Evolutionary conservation across 1,140 invertebrate genomes (phyloP), one percentile per base, ranked within the genome.

Genomic region (Drosophila pseudoananassae): DNA sequence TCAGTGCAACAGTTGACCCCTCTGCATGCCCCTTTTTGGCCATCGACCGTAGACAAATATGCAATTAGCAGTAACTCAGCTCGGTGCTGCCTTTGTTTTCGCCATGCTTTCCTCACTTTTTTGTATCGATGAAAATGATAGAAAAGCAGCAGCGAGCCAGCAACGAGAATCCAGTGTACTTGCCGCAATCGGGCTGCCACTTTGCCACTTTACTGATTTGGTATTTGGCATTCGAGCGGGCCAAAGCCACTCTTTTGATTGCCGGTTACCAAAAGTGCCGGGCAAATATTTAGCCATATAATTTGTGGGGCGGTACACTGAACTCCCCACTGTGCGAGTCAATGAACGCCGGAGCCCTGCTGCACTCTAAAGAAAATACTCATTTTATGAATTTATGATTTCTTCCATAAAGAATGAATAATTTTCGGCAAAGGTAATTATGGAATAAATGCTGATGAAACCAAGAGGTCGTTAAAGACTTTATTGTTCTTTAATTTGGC

Each of bases 281-380:
- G 59, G 49, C 63, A 81, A 85, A 84, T 84, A 87, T 87, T 84
- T 87, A 87, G 73, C 59, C 66, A 69, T 81, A 74, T 87, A 87
- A 84, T 84, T 84, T 84, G 77, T 87, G 73, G 81, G 81, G 82
- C 73, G 33, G 63, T 56, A 23, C 63, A 51, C 46, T 66, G 58
- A 64, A 64, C 63, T 51, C 61, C 33, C 58, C 31, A 4, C 10
- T 36, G 9, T 20, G 36, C 25, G 61, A 79, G 81, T 84, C 80
- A 84, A 76, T 79, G 80, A 60, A 79, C 80, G 60, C 25, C 59
- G 29, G 59, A 50, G 58, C 33, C 58, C 46, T 64, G 15, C 12
- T 66, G 63, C 63, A 66, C 63, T 66, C 14, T 9, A 1, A 61
- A 17, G 12, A 65, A 66, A 15, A 43, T 43, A 43, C 15, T 7